Evolutionary conservation across 2,797 vertebrate species (phyloP).

Genomic region (Danio albolineatus): DNA sequence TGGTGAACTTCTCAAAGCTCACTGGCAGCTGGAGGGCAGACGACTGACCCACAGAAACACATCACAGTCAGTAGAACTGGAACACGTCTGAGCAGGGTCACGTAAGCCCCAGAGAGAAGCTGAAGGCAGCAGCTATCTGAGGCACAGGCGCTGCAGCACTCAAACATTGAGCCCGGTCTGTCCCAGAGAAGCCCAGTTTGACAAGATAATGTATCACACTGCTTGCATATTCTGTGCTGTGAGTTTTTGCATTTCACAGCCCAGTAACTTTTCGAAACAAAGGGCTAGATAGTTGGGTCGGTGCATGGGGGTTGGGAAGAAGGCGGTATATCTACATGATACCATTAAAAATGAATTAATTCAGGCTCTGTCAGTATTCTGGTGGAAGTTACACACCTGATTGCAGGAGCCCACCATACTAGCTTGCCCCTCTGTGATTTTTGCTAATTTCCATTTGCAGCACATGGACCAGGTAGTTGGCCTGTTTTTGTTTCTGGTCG

Average conservation of each 20-base stretch:
- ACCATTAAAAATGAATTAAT: slow-evolving; percentile 59
- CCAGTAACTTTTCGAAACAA: slow-evolving; percentile 72
- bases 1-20: slow-evolving; percentile 16
- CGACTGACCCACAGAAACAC: slow-evolving; percentile 34
- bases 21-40: slow-evolving; percentile 35
- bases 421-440: slow-evolving; percentile 4
- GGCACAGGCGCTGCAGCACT: slow-evolving; percentile 25
- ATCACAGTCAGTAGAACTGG: slow-evolving; percentile 49
- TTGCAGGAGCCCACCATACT: not conserved
- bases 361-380: slow-evolving; percentile 1
- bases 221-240: slow-evolving; percentile 71
- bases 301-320: slow-evolving; percentile 43
- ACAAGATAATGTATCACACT: slow-evolving; percentile 81
- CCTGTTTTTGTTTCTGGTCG: slow-evolving; percentile 35
- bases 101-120: slow-evolving; percentile 48
- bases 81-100: slow-evolving; percentile 43
- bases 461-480: slow-evolving; percentile 9
- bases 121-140: slow-evolving; percentile 48
- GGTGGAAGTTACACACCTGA: not conserved
- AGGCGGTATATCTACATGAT: slow-evolving; percentile 35
- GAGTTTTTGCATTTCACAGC: slow-evolving; percentile 81
- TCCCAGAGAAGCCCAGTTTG: slow-evolving; percentile 72
- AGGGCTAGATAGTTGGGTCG: slow-evolving; percentile 42
- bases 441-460: not conserved
- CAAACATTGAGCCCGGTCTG: slow-evolving; percentile 60